Conservation (phyloP, 2,888 invertebrate species). For the Rhagonycha fulva region DNA sequence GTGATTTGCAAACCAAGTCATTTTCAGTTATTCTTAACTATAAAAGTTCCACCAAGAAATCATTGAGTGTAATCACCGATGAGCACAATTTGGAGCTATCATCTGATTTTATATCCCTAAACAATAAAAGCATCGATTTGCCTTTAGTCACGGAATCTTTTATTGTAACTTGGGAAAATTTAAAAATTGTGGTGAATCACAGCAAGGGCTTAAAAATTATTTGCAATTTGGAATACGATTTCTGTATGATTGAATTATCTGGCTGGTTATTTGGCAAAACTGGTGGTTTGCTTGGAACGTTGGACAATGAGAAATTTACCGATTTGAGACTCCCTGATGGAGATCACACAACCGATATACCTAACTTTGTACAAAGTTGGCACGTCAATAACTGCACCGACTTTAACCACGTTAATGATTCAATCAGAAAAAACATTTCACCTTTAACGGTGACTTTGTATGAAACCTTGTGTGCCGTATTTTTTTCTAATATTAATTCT, state of each 20-base stretch:
- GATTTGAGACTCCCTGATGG: slow-evolving; percentile 69
- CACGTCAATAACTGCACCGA: slow-evolving; percentile 39
- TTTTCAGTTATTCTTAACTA: slow-evolving; percentile 62
- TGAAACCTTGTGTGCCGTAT: slow-evolving; percentile 59
- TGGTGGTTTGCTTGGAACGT: slow-evolving; percentile 81
- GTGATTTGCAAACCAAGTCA: slow-evolving; percentile 61
- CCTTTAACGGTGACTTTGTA: slow-evolving; percentile 34
- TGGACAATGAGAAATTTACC: slow-evolving; percentile 81
- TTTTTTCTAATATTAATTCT: slow-evolving; percentile 66
- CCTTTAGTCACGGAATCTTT: slow-evolving; percentile 59
- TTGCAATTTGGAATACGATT: slow-evolving; percentile 64
- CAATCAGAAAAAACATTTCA: slow-evolving; percentile 8
- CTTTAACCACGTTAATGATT: slow-evolving; percentile 5
- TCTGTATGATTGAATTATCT: slow-evolving; percentile 62
- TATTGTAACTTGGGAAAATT: slow-evolving; percentile 59
- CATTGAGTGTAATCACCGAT: slow-evolving; percentile 29
- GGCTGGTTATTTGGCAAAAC: slow-evolving; percentile 86
- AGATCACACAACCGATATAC: slow-evolving; percentile 53
- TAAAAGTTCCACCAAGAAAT: slow-evolving; percentile 42
- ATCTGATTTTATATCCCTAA: slow-evolving; percentile 23
- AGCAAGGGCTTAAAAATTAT: slow-evolving; percentile 58
- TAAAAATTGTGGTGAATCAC: slow-evolving; percentile 58
- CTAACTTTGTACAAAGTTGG: slow-evolving; percentile 63
- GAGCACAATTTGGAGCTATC: slow-evolving; percentile 27
- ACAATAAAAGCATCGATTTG: slow-evolving; percentile 41